These are phyloP conservation scores for Pseudolycoriella hygida DNA, from an alignment of 2,888 invertebrate species.

Conservation along the genomic window DNA sequence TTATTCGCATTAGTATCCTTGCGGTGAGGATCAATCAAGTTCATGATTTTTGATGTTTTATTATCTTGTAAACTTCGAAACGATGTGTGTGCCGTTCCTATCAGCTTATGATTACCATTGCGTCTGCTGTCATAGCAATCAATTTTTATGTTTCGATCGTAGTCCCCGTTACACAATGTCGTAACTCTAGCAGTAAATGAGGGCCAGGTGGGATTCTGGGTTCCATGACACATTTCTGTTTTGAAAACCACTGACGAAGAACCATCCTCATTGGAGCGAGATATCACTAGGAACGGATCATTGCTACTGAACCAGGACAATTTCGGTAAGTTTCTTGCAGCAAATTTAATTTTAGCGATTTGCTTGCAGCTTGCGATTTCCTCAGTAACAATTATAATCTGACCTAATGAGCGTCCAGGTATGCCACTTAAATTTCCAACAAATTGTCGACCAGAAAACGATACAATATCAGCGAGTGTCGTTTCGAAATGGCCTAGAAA, in stretches of 20 bases:
- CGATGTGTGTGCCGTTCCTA: neutral
- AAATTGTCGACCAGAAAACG: conserved; percentile 2
- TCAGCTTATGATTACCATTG: conserved; percentile 5
- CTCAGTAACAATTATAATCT: conserved; percentile 1
- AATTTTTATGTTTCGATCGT: conserved; percentile 5
- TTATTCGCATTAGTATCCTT: neutral
- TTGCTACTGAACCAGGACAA: neutral
- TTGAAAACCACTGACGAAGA: neutral
- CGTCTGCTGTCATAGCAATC: conserved; percentile 2
- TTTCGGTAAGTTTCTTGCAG: neutral
- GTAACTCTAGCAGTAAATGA: neutral
- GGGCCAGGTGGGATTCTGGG: neutral
- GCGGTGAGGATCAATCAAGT: neutral
- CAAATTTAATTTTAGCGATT: conserved; percentile 2
- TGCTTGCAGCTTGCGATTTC: neutral
- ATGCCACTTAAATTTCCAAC: neutral
- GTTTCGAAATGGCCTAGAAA: conserved; percentile 3
- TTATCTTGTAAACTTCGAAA: neutral
- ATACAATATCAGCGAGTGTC: conserved; percentile 1
- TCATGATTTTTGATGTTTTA: neutral
- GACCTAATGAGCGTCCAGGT: neutral
- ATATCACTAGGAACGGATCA: conserved; percentile 4
- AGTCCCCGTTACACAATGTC: conserved; percentile 4
- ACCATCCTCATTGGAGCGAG: conserved; percentile 1
- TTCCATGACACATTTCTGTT: neutral